Percentiles rank a stretch among this genome's conserved stretches.
Evolutionary conservation across 2,797 vertebrate genomes (phyloP).

Genomic region (Pseudochirops corinnae): DNA sequence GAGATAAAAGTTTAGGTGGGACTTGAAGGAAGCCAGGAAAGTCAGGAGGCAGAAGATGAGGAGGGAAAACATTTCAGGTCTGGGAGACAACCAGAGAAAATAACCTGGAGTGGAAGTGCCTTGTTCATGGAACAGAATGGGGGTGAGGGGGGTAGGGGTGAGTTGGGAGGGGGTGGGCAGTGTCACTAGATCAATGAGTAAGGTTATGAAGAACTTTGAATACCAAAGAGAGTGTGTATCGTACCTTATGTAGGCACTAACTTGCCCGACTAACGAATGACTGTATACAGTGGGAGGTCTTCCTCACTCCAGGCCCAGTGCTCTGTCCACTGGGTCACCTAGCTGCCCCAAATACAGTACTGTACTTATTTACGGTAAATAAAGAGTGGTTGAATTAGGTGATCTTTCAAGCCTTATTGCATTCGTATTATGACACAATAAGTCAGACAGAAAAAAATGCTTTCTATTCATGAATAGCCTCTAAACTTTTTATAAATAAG

Average conservation of each 20-base stretch:
- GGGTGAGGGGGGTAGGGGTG: too few relatives aligned
- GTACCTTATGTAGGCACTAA: background rate
- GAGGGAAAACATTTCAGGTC: background rate
- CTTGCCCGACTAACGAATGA: background rate
- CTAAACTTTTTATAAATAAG: background rate
- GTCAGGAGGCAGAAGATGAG: background rate
- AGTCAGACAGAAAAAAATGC: background rate
- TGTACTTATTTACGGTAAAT: background rate
- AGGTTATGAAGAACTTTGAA: background rate
- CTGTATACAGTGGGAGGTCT: background rate
- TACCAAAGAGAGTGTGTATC: too few relatives aligned
- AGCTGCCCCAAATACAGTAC: background rate
- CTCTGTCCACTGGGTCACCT: background rate
- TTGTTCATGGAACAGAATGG: background rate
- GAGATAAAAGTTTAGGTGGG: background rate
- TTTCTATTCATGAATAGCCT: background rate
- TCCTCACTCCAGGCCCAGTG: background rate
- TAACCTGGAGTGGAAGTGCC: background rate
- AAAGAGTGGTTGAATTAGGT: background rate
- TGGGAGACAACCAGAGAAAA: background rate
- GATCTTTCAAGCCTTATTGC: background rate
- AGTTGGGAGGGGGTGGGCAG: too few relatives aligned
- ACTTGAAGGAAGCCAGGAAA: background rate
- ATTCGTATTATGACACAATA: background rate
- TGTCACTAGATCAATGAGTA: too few relatives aligned